A percentile compares a stretch with the other conserved stretches of the same genome.
Conservation (phyloP, 2,888 invertebrate species). For the Pyrocoelia pectoralis region DNA sequence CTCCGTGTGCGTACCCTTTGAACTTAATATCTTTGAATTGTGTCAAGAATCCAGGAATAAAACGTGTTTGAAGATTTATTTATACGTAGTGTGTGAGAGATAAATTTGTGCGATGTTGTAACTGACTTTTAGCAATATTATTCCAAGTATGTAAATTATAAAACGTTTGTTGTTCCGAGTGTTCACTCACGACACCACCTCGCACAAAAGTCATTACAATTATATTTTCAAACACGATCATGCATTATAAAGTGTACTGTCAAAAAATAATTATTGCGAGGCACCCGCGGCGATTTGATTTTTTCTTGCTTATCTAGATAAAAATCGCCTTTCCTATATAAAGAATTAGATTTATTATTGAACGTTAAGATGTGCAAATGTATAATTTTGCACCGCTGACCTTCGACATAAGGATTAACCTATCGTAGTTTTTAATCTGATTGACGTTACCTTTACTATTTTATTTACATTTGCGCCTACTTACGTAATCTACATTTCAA, state of each 20-base stretch:
- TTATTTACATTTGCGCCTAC: no score
- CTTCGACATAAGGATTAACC: no score
- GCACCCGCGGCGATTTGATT: constrained; percentile 16
- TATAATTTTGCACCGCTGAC: no score
- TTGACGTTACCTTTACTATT: no score
- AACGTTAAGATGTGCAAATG: not conserved
- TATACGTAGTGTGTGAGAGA: constrained; percentile 44
- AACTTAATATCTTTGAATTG: constrained; percentile 42
- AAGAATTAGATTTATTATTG: not conserved
- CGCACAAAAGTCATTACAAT: constrained; percentile 31
- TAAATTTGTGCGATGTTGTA: constrained; percentile 38
- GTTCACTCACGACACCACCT: constrained; percentile 31
- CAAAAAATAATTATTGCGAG: constrained; percentile 28
- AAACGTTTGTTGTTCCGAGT: constrained; percentile 31
- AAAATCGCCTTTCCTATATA: not conserved
- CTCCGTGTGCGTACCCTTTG: constrained; percentile 37
- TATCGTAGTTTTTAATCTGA: no score
- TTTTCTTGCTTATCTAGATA: not conserved
- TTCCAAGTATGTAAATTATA: constrained; percentile 36
- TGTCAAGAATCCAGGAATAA: constrained; percentile 42
- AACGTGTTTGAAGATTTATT: constrained; percentile 39
- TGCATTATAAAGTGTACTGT: constrained; percentile 22
- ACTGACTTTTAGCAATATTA: constrained; percentile 32
- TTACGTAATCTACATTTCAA: no score
- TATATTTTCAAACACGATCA: constrained; percentile 28